Percentiles rank a stretch among this genome's conserved stretches.
phyloP scores from a whole-genome alignment of 2,113 vertebrate species.

The Gymnogyps californianus region DNA sequence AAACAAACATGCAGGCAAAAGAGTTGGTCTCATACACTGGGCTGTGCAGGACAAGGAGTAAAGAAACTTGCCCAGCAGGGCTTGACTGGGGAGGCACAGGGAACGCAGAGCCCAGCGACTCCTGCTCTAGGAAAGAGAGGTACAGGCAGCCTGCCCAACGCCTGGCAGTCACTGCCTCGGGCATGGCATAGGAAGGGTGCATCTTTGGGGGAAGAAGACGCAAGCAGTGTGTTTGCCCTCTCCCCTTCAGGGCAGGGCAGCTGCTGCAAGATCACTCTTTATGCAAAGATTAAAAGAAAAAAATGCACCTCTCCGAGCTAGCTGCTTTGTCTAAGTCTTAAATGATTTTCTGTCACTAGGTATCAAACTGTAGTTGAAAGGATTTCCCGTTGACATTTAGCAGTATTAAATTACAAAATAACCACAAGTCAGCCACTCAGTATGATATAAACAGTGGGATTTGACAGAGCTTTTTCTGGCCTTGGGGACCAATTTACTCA shows the following conservation, averaged over 20 bases:
- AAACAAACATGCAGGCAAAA: not conserved
- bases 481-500: constrained; percentile 76
- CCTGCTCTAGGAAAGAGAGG: not conserved
- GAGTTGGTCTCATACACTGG: not conserved
- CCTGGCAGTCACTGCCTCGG: not conserved
- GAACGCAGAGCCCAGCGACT: fast-evolving
- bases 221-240: not conserved
- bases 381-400: constrained; percentile 75
- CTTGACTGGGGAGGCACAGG: not conserved
- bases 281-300: constrained; percentile 50
- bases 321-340: constrained; percentile 63
- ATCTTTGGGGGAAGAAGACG: not conserved
- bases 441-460: constrained; percentile 73
- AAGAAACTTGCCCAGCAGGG: not conserved
- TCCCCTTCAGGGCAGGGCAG: constrained; percentile 14
- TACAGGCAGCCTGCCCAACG: not conserved
- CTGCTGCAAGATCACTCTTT: constrained; percentile 6
- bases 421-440: constrained; percentile 72
- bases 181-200: not conserved
- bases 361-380: constrained; percentile 72
- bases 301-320: constrained; percentile 31
- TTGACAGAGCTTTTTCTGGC: constrained; percentile 71
- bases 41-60: not conserved
- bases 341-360: constrained; percentile 73
- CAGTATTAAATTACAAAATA: constrained; percentile 75